These are phyloP conservation scores for Gymnocephalus cernua DNA, from an alignment of 2,113 vertebrate species.

Conservation along the genomic window DNA sequence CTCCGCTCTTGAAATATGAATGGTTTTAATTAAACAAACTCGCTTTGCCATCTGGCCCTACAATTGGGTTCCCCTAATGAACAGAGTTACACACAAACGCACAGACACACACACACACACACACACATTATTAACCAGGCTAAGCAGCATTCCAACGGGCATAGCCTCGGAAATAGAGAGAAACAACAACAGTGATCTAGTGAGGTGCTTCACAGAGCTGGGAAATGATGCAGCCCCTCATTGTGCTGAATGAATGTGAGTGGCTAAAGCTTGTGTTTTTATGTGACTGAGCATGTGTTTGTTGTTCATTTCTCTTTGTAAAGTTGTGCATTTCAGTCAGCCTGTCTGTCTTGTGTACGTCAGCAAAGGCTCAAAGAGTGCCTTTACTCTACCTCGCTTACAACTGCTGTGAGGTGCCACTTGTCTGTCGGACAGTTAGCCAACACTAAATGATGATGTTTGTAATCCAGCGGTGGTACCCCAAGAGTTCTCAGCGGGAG, in stretches of 20 bases:
- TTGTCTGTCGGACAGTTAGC: conserved; percentile 47
- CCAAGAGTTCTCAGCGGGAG: conserved; percentile 68
- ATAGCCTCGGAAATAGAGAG: conserved; percentile 48
- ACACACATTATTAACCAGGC: conserved; percentile 65
- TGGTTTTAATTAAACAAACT: conserved; percentile 87
- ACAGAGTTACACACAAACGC: conserved; percentile 60
- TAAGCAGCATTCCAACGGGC: conserved; percentile 59
- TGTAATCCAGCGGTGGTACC: conserved; percentile 66
- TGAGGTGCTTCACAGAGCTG: conserved; percentile 51
- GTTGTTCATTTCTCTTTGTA: background rate
- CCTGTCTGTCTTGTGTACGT: background rate
- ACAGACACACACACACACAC: conserved; percentile 10
- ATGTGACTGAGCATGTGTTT: conserved; percentile 24
- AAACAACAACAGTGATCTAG: conserved; percentile 61
- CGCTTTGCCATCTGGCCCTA: conserved; percentile 85
- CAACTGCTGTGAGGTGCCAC: conserved; percentile 57
- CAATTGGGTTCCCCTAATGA: conserved; percentile 82
- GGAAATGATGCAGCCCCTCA: conserved; percentile 46
- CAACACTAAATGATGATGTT: conserved; percentile 73
- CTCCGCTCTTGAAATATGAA: conserved; percentile 86
- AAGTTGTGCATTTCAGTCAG: background rate
- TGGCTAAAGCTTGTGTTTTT: conserved; percentile 14
- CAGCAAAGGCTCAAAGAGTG: conserved; percentile 5
- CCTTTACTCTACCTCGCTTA: conserved; percentile 37
- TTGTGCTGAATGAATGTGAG: conserved; percentile 34